phyloP scores from a whole-genome alignment of 2,888 invertebrate genomes.

The Pristionchus exspectatus region DNA sequence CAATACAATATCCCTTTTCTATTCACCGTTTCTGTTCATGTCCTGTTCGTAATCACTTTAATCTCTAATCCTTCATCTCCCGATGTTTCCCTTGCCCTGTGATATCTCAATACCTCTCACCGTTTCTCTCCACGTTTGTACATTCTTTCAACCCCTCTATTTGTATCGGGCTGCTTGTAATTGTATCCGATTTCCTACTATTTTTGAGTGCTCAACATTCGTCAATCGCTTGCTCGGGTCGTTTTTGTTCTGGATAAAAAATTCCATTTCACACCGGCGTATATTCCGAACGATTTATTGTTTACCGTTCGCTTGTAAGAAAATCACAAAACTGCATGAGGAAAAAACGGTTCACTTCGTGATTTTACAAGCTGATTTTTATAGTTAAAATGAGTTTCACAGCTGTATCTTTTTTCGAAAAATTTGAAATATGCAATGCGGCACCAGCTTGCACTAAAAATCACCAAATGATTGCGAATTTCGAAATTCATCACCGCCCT shows the following conservation, averaged over 20 bases:
- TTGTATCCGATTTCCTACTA: neutral
- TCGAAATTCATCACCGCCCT: too few relatives aligned
- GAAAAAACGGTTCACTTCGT: too few relatives aligned
- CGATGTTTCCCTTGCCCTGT: neutral
- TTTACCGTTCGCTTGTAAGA: too few relatives aligned
- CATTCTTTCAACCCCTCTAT: slow-evolving; percentile 6
- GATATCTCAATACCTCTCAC: slow-evolving; percentile 1
- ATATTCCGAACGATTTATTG: too few relatives aligned
- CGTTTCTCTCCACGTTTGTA: neutral
- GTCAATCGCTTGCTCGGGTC: neutral
- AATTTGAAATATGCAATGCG: neutral
- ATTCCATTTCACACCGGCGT: neutral
- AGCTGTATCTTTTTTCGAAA: too few relatives aligned
- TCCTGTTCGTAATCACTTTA: neutral
- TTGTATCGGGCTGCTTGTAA: neutral
- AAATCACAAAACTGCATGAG: too few relatives aligned
- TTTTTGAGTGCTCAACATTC: slow-evolving; percentile 40
- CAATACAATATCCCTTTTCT: too few relatives aligned
- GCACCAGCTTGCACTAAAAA: too few relatives aligned
- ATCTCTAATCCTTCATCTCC: neutral
- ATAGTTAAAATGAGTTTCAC: too few relatives aligned
- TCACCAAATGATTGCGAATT: too few relatives aligned
- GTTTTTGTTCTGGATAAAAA: neutral
- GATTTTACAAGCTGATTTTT: too few relatives aligned
- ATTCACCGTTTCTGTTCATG: too few relatives aligned